phyloP scores from a whole-genome alignment of 2,113 vertebrate species.

The Neodontobutis hainanensis region DNA sequence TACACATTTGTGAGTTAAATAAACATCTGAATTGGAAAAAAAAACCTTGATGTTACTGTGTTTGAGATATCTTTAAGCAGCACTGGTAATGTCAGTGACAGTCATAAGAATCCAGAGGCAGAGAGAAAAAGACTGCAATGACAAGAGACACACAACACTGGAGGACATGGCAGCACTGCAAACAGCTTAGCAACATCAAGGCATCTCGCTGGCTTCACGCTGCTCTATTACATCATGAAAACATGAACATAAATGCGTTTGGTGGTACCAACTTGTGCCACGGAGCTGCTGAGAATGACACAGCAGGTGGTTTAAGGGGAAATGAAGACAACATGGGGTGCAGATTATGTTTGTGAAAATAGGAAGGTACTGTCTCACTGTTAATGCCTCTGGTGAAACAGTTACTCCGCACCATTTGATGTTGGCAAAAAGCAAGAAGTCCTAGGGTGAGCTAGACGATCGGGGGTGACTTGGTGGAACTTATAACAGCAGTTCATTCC shows the following conservation, averaged over 20 bases:
- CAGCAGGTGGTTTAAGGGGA: background rate
- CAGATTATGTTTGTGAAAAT: conserved; percentile 4
- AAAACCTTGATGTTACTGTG: background rate
- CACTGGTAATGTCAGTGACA: conserved; percentile 32
- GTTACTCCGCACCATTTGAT: no score
- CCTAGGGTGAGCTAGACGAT: no score
- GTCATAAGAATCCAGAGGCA: conserved; percentile 21
- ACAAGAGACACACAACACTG: conserved; percentile 14
- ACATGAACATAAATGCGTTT: conserved; percentile 19
- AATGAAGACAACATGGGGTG: background rate
- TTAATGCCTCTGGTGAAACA: no score
- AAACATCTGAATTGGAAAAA: background rate
- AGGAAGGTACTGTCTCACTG: background rate
- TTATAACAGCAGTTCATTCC: conserved; percentile 3
- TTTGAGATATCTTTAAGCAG: conserved; percentile 21
- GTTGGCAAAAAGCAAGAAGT: background rate
- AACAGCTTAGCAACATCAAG: conserved; percentile 58
- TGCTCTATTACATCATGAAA: conserved; percentile 54
- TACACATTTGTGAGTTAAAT: background rate
- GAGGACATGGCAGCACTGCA: conserved; percentile 54
- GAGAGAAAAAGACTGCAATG: conserved; percentile 17
- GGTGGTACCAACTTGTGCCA: conserved; percentile 25
- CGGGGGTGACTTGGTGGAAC: background rate
- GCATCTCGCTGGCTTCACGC: conserved; percentile 26
- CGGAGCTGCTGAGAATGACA: conserved; percentile 18